Conservation (phyloP, 2,888 invertebrate species). For the Calameuta pallipes region DNA sequence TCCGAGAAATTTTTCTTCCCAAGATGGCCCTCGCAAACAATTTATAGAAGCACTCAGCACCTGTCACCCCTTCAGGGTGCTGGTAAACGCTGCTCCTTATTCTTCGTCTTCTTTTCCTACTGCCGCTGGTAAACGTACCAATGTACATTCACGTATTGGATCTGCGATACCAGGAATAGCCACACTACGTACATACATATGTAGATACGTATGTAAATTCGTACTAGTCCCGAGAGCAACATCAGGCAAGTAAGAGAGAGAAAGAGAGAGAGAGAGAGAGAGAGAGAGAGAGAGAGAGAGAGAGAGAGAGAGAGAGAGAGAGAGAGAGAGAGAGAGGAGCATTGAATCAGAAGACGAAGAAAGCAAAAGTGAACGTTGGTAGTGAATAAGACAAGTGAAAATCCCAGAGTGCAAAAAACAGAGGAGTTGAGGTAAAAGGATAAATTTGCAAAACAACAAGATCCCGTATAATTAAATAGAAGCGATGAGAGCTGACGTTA, state of each 20-base stretch:
- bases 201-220: background rate
- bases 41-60: constrained; percentile 59
- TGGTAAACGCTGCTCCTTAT: constrained; percentile 16
- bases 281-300: background rate
- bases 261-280: no score
- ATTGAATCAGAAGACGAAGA: background rate
- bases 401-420: background rate
- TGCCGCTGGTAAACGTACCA: background rate
- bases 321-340: no score
- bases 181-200: constrained; percentile 10
- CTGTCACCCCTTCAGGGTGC: constrained; percentile 45
- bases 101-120: constrained; percentile 16
- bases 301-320: no score
- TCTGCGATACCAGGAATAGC: constrained; percentile 14
- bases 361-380: background rate
- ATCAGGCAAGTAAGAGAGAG: background rate
- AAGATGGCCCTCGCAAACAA: constrained; percentile 33
- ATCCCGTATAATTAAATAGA: constrained; percentile 19
- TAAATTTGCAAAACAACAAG: constrained; percentile 11
- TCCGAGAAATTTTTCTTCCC: constrained; percentile 21
- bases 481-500: constrained; percentile 21
- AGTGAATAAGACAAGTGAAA: background rate
- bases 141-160: constrained; percentile 15
- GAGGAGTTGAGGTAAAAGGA: background rate
- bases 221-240: background rate